Base-by-base conservation (phyloP, 1,140 invertebrate species). In the Hyphantria cunea region DNA sequence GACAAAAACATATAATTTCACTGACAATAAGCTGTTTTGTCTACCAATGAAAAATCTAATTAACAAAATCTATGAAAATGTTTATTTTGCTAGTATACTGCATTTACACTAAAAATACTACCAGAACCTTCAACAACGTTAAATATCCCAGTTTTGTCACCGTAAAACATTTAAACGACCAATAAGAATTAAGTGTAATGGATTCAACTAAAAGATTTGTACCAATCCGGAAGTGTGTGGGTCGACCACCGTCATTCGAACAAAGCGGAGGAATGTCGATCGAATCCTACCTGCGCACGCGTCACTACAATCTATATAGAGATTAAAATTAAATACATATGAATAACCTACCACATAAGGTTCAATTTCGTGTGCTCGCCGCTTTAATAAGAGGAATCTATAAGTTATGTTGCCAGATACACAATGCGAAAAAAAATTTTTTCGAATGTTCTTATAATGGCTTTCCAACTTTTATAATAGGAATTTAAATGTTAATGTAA, bases 171-270 rank as follows among this genome's bases (percentile, higher is more conserved):
- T 60, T 25, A 25, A 60, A 60, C 25, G 25, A 37, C 25, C 48
- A 50, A 51, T 50, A 33, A 51, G 56, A 62, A 63, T 60, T 44
- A 49, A 66, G 45, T 65, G 4, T 58, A 72, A 63, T 60, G 45
- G 45, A 49, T 51, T 49, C 32, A 64, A 63, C 53, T 17, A 37
- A 66, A 58, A 32, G 56, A 49, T 58, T 65, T 67, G 56, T 74
- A 68, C 48, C 66, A 63, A 71, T 70, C 82, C 82, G 82, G 80
- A 83, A 78, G 64, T 66, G 77, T 66, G 82, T 85, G 72, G 82
- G 82, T 47, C 68, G 67, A 53, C 65, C 65, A 58, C 34, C 60
- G 55, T 67, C 66, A 69, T 15, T 65, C 64, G 58, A 73, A 81
- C 82, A 84, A 81, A 80, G 68, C 66, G 47, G 64, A 68, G 68